These are phyloP conservation scores for Endomychus coccineus DNA, from an alignment of 2,888 invertebrate species.

Conservation along the genomic window DNA sequence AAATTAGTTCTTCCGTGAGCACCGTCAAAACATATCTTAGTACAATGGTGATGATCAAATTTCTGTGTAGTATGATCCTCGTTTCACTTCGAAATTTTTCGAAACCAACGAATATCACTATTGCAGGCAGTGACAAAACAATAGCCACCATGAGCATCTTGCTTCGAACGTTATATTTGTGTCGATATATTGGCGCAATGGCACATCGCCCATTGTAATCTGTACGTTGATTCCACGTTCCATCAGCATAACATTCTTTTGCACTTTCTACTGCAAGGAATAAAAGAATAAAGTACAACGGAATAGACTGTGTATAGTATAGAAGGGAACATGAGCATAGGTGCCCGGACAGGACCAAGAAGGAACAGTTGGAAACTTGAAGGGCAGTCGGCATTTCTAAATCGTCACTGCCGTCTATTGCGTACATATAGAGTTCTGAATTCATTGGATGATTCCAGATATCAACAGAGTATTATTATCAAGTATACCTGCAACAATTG, in stretches of 20 bases:
- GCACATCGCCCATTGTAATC: constrained; percentile 52
- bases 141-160: constrained; percentile 48
- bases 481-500: no score
- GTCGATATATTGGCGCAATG: constrained; percentile 47
- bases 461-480: no score
- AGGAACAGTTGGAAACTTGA: no score
- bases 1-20: constrained; percentile 50
- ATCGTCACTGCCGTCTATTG: no score
- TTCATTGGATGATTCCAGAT: no score
- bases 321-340: no score
- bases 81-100: constrained; percentile 46
- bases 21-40: constrained; percentile 52
- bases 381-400: no score
- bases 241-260: constrained; percentile 50
- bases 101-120: constrained; percentile 51
- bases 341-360: no score
- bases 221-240: constrained; percentile 52
- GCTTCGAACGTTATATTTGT: constrained; percentile 50
- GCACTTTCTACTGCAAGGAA: constrained; percentile 49
- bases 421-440: no score
- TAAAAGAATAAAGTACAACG: constrained; percentile 1
- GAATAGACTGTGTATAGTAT: no score
- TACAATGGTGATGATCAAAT: constrained; percentile 52
- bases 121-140: constrained; percentile 50
- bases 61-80: constrained; percentile 53